Evolutionary conservation across 2,797 vertebrate genomes (phyloP).

Genomic region (Coranthus polyacanthus): DNA sequence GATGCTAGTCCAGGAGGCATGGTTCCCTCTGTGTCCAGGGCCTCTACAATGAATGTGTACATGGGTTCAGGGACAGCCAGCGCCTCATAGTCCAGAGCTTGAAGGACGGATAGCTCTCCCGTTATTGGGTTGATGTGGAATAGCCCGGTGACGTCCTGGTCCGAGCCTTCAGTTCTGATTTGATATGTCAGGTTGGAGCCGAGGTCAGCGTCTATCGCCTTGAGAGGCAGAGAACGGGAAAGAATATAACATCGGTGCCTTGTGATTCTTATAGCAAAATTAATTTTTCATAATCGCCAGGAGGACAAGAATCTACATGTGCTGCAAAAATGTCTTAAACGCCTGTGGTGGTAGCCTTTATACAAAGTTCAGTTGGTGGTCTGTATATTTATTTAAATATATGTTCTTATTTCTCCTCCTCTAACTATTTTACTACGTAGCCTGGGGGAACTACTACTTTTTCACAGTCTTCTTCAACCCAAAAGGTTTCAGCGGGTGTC

Average conservation of each 20-base stretch:
- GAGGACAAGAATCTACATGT: constrained; percentile 21
- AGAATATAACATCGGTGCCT: constrained; percentile 27
- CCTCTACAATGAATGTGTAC: constrained; percentile 93
- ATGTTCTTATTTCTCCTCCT: neutral
- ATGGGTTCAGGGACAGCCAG: constrained; percentile 84
- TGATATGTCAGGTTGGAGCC: constrained; percentile 91
- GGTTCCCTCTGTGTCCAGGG: constrained; percentile 87
- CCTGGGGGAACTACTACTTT: constrained; percentile 4
- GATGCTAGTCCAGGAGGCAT: constrained; percentile 95
- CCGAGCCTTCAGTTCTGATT: constrained; percentile 82
- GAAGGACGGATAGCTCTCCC: constrained; percentile 87
- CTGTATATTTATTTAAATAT: constrained; percentile 7
- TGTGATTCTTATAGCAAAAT: constrained; percentile 15
- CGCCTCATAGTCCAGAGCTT: constrained; percentile 92
- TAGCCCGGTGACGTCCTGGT: constrained; percentile 76
- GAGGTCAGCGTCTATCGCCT: constrained; percentile 94
- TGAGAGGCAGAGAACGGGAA: constrained; percentile 1
- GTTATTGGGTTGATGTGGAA: constrained; percentile 89
- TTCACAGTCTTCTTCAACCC: constrained; percentile 16
- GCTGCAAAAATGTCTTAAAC: constrained; percentile 16
- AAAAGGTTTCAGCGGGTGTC: constrained; percentile 14
- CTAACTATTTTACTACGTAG: constrained; percentile 14
- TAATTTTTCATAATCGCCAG: constrained; percentile 50
- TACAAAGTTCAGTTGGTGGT: constrained; percentile 31
- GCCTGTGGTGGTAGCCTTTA: constrained; percentile 40